These are phyloP conservation scores for Ctenopoma kingsleyae DNA, from an alignment of 2,797 vertebrate genomes.

Conservation along the genomic window DNA sequence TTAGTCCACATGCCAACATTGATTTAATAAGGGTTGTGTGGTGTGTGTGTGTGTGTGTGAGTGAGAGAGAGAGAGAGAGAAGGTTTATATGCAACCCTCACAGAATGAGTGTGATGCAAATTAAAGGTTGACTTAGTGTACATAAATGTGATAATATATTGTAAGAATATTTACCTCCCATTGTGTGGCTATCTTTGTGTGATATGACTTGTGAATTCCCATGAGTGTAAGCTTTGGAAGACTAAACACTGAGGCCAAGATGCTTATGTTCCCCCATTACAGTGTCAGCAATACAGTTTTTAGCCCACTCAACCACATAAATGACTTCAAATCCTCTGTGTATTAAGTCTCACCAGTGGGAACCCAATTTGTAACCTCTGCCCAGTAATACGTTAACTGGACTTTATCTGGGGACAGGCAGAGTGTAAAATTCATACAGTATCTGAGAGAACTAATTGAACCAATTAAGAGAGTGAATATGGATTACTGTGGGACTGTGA, in stretches of 20 bases:
- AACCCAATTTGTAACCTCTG: constrained; percentile 82
- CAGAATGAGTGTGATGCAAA: constrained; percentile 32
- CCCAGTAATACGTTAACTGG: constrained; percentile 78
- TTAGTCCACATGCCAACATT: constrained; percentile 46
- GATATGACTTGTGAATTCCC: constrained; percentile 46
- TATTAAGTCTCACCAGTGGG: constrained; percentile 71
- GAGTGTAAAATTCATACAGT: constrained; percentile 81
- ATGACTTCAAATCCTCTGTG: constrained; percentile 78
- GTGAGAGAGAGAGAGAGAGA: constrained; percentile 1
- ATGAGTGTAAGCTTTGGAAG: constrained; percentile 29
- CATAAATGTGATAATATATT: constrained; percentile 16
- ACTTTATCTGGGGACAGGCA: constrained; percentile 79
- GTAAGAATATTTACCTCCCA: constrained; percentile 36
- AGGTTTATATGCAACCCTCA: neutral
- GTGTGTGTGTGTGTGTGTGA: constrained; percentile 11
- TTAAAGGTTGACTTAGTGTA: constrained; percentile 38
- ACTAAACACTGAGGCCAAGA: constrained; percentile 54
- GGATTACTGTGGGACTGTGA: constrained; percentile 71
- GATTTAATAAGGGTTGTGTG: constrained; percentile 38
- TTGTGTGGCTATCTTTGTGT: constrained; percentile 42
- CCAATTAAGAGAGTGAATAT: constrained; percentile 81
- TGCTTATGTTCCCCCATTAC: constrained; percentile 70
- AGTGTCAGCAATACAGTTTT: constrained; percentile 77
- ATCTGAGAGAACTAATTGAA: constrained; percentile 82
- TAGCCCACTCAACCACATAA: constrained; percentile 78